Conservation (phyloP, 2,888 invertebrate species). For the Drosophila quinaria region DNA sequence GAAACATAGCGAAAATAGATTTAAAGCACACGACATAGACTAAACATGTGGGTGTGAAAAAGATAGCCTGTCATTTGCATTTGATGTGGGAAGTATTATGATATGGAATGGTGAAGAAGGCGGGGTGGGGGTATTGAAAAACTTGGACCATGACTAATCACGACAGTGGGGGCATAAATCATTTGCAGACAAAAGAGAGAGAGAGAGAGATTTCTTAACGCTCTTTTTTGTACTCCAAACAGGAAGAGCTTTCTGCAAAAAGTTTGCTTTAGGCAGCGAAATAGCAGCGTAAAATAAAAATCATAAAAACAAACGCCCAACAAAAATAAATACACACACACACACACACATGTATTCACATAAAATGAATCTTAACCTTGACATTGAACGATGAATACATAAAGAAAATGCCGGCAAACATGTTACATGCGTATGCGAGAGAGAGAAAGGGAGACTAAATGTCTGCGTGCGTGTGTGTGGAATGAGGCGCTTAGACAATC, state of each 20-base stretch:
- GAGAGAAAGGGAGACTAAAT: slow-evolving; percentile 20
- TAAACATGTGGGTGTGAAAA: slow-evolving; percentile 45
- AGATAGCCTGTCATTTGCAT: slow-evolving; percentile 40
- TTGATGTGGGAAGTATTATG: slow-evolving; percentile 6
- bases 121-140: background rate
- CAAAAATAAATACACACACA: slow-evolving; percentile 50
- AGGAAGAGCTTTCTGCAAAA: slow-evolving; percentile 78
- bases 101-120: background rate
- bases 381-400: slow-evolving; percentile 72
- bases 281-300: slow-evolving; percentile 58
- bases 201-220: slow-evolving; percentile 46
- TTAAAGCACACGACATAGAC: slow-evolving; percentile 31
- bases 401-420: slow-evolving; percentile 66
- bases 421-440: slow-evolving; percentile 25
- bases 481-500: slow-evolving; percentile 25
- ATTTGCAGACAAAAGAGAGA: slow-evolving; percentile 59
- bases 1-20: slow-evolving; percentile 26
- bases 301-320: slow-evolving; percentile 66
- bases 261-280: slow-evolving; percentile 50
- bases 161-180: slow-evolving; percentile 47
- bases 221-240: slow-evolving; percentile 40
- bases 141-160: slow-evolving; percentile 58
- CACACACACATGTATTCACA: slow-evolving; percentile 10
- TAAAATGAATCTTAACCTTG: slow-evolving; percentile 76
- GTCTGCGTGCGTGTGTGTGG: slow-evolving; percentile 10